A percentile compares a stretch with the other conserved stretches of the same genome.
Evolutionary conservation across 2,888 invertebrate species (phyloP).

Genomic region (Creontiades dilutus): DNA sequence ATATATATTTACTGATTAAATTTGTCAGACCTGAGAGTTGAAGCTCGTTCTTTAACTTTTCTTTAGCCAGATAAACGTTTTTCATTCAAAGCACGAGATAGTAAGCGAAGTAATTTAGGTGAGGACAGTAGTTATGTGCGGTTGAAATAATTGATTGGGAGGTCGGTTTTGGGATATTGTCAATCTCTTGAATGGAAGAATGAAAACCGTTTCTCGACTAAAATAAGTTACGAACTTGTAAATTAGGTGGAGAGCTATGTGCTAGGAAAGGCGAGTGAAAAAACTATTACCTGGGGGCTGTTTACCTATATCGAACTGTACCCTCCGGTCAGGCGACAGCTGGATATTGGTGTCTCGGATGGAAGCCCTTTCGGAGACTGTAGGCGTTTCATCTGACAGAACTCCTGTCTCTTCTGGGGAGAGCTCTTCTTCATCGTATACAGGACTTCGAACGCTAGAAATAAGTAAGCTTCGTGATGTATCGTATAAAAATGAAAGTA

Average conservation of each 20-base stretch:
- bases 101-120: no score
- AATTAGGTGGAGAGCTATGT: constrained; percentile 8
- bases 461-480: neutral
- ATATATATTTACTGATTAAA: neutral
- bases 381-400: constrained; percentile 74
- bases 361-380: constrained; percentile 78
- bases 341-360: constrained; percentile 78
- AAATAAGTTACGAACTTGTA: constrained; percentile 17
- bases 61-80: neutral
- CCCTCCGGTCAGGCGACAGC: constrained; percentile 76
- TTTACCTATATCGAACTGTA: constrained; percentile 77
- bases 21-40: constrained; percentile 18
- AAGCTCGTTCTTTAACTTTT: neutral
- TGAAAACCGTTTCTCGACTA: neutral
- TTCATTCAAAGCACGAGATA: no score
- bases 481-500: no score
- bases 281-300: constrained; percentile 68
- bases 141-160: no score
- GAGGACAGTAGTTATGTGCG: no score
- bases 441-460: constrained; percentile 44
- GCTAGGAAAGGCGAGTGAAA: constrained; percentile 62
- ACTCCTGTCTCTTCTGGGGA: constrained; percentile 72
- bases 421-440: constrained; percentile 67
- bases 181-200: neutral
- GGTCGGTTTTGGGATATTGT: no score